Evolutionary conservation across 2,888 invertebrate species (phyloP).

Genomic region (Acleris emargana): DNA sequence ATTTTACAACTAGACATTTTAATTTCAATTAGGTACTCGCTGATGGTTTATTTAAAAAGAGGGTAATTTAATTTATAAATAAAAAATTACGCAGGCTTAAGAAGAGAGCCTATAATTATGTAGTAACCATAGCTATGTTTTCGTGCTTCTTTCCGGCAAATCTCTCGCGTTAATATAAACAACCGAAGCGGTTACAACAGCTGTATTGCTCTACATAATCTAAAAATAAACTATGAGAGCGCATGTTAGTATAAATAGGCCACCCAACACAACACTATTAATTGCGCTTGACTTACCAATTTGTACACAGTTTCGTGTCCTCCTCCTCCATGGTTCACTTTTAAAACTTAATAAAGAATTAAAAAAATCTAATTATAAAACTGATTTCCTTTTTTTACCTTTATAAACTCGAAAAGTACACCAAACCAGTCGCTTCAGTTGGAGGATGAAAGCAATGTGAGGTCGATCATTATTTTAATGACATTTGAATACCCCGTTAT

Average conservation of each 20-base stretch:
- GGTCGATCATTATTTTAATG: not conserved
- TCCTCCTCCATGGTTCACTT: constrained; percentile 62
- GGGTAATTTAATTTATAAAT: too few relatives aligned
- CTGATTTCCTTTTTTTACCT: constrained; percentile 10
- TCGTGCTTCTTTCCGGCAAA: constrained; percentile 21
- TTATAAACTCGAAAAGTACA: constrained; percentile 9
- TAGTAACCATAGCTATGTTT: not conserved
- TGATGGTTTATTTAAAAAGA: too few relatives aligned
- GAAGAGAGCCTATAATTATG: not conserved
- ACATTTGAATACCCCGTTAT: constrained; percentile 28
- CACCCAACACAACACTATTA: constrained; percentile 60
- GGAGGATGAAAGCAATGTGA: not conserved
- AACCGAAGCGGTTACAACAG: constrained; percentile 58
- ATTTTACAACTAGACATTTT: too few relatives aligned
- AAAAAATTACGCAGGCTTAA: too few relatives aligned
- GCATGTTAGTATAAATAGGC: constrained; percentile 71
- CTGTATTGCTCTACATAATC: constrained; percentile 72
- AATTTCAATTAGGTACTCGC: too few relatives aligned
- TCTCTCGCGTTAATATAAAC: constrained; percentile 59
- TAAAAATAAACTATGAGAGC: constrained; percentile 73
- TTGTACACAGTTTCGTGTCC: constrained; percentile 73
- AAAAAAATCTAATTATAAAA: constrained; percentile 27
- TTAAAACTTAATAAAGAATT: constrained; percentile 19
- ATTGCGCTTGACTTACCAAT: constrained; percentile 73
- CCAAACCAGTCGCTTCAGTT: constrained; percentile 3